Conservation (phyloP, 2,888 invertebrate species). For the Oscheius sp. region DNA sequence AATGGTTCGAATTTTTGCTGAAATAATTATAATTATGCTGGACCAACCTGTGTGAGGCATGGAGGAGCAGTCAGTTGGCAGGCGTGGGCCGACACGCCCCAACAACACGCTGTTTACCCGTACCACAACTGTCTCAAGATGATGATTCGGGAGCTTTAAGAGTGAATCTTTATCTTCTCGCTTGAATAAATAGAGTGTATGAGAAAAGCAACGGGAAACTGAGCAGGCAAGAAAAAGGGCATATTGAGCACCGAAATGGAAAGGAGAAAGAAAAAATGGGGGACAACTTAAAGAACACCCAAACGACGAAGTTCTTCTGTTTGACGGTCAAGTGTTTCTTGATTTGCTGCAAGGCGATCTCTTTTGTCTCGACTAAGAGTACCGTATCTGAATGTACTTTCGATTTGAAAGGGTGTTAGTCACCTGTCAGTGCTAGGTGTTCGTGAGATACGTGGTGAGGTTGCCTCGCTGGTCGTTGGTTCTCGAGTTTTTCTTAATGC, state of each 20-base stretch:
- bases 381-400: slow-evolving; percentile 43
- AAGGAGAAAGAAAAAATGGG: neutral
- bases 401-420: neutral
- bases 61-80: slow-evolving; percentile 30
- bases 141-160: slow-evolving; percentile 7
- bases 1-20: neutral
- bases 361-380: slow-evolving; percentile 53
- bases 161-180: neutral
- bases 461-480: slow-evolving; percentile 14
- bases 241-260: slow-evolving; percentile 14
- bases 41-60: slow-evolving; percentile 30
- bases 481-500: slow-evolving; percentile 52
- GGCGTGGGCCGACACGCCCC: slow-evolving; percentile 30
- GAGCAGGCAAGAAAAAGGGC: neutral
- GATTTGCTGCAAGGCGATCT: slow-evolving; percentile 53
- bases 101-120: slow-evolving; percentile 30
- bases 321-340: slow-evolving; percentile 55
- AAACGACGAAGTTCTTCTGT: slow-evolving; percentile 51
- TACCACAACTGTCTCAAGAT: slow-evolving; percentile 27
- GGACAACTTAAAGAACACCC: slow-evolving; percentile 38
- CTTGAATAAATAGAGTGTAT: neutral
- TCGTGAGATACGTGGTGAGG: slow-evolving; percentile 20
- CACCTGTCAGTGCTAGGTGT: slow-evolving; percentile 29
- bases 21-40: slow-evolving; percentile 6
- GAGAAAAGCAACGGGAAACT: slow-evolving; percentile 4